Evolutionary conservation across 1,140 invertebrate species (phyloP).

Genomic region (Sarcophaga peregrina): DNA sequence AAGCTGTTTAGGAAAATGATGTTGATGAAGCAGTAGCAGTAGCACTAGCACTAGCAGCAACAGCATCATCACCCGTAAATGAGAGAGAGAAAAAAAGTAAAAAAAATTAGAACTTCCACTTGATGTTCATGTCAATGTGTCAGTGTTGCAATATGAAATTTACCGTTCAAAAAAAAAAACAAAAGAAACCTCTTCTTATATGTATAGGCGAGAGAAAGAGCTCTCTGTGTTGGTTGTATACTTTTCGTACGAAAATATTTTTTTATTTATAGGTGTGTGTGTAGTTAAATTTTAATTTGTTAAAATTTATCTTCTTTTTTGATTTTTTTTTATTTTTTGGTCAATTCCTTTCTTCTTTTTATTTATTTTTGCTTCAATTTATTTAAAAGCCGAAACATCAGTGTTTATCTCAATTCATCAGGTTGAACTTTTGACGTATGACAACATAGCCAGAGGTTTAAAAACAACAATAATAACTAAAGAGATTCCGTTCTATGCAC

Average conservation of each 20-base stretch:
- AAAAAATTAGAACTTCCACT: constrained; percentile 27
- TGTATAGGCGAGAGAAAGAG: neutral
- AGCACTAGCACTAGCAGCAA: neutral
- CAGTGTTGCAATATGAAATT: constrained; percentile 24
- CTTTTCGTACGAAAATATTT: neutral
- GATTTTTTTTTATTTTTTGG: neutral
- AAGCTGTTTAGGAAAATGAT: constrained; percentile 28
- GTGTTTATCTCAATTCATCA: constrained; percentile 13
- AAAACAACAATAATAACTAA: no score
- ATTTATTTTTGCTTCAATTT: no score
- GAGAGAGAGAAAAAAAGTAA: neutral
- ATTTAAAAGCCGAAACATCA: neutral
- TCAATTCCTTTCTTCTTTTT: no score
- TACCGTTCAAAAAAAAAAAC: neutral
- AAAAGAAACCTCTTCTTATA: no score
- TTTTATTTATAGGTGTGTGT: neutral
- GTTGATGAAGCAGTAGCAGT: constrained; percentile 2
- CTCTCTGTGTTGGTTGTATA: neutral
- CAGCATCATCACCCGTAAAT: neutral
- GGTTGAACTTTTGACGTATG: neutral
- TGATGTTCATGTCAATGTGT: constrained; percentile 37
- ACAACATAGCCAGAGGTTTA: neutral
- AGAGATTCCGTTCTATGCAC: no score
- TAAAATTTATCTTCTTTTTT: neutral
- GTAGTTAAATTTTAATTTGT: constrained; percentile 14